These are phyloP conservation scores for Oligia fasciuncula DNA, from an alignment of 2,888 invertebrate genomes.

Conservation along the genomic window DNA sequence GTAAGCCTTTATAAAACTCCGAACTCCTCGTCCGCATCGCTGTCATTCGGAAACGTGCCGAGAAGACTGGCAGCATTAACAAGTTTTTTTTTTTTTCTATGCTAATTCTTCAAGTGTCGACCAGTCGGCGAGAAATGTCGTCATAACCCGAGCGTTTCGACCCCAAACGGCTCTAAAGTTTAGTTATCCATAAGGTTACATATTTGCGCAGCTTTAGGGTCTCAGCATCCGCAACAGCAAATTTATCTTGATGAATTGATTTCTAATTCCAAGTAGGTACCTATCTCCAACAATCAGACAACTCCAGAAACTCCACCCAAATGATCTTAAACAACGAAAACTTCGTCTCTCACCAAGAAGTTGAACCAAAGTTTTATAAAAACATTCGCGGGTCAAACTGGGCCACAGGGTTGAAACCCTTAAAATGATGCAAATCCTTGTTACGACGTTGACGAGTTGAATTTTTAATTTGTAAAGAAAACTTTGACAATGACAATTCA, in stretches of 20 bases:
- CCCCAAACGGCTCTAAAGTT: no score
- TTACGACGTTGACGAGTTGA: constrained; percentile 68
- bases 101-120: no score
- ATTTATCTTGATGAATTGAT: not conserved
- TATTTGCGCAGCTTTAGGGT: no score
- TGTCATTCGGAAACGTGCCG: no score
- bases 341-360: constrained; percentile 18
- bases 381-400: constrained; percentile 60
- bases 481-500: constrained; percentile 65
- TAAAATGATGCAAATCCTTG: constrained; percentile 70
- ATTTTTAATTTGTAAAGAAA: constrained; percentile 68
- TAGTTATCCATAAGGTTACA: no score
- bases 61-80: no score
- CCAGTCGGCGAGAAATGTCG: no score
- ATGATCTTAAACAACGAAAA: constrained; percentile 18
- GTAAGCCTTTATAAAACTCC: no score
- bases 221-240: no score
- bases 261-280: constrained; percentile 5
- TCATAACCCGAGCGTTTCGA: no score
- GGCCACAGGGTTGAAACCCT: constrained; percentile 53
- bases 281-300: not conserved
- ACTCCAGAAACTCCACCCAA: constrained; percentile 2
- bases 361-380: constrained; percentile 45
- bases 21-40: no score
- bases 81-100: no score